phyloP scores from a whole-genome alignment of 2,888 invertebrate species.

The Nudaria mundana region DNA sequence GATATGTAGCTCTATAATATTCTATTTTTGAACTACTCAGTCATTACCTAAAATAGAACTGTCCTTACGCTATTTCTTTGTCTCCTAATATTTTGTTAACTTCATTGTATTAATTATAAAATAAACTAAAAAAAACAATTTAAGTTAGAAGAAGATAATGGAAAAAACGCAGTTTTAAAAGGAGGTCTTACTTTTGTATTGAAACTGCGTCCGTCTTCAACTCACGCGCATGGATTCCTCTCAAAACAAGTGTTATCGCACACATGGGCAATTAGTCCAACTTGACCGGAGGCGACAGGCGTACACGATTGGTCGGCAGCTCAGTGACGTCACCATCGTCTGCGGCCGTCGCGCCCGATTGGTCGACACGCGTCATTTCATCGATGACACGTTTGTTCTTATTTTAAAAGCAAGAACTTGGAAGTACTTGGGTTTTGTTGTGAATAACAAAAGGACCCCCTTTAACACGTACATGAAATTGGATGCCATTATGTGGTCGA shows the following conservation, averaged over 20 bases:
- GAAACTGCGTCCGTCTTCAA: slow-evolving; percentile 41
- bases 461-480: slow-evolving; percentile 50
- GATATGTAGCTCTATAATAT: not conserved
- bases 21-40: not conserved
- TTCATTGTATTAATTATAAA: too few species aligned
- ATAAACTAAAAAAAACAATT: too few species aligned
- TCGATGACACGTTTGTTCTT: slow-evolving; percentile 81
- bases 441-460: slow-evolving; percentile 61
- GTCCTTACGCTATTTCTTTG: too few species aligned
- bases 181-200: slow-evolving; percentile 18
- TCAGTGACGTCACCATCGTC: slow-evolving; percentile 74
- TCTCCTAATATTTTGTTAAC: not conserved
- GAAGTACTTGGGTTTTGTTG: slow-evolving; percentile 69
- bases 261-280: slow-evolving; percentile 80
- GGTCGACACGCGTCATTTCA: slow-evolving; percentile 80
- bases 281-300: slow-evolving; percentile 78
- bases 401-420: slow-evolving; percentile 73
- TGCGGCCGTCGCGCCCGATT: slow-evolving; percentile 79
- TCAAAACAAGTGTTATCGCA: slow-evolving; percentile 74
- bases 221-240: slow-evolving; percentile 72
- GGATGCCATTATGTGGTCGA: slow-evolving; percentile 51
- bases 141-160: too few species aligned
- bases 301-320: slow-evolving; percentile 66
- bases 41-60: slow-evolving; percentile 2
- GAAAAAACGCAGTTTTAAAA: too few species aligned